phyloP scores from a whole-genome alignment of 2,113 vertebrate species.

The Beaufortia kweichowensis region DNA sequence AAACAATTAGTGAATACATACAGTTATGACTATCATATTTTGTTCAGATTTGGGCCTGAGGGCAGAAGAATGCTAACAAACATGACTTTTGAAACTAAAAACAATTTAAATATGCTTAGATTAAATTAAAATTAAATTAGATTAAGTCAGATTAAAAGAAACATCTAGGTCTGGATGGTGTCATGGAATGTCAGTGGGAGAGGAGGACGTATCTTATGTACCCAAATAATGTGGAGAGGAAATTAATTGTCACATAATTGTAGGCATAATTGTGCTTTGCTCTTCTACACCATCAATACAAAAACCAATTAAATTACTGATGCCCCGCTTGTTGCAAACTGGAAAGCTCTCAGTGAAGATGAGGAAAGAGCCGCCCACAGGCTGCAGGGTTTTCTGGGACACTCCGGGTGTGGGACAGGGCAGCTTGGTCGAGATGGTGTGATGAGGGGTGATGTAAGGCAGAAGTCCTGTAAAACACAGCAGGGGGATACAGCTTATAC shows the following conservation, averaged over 20 bases:
- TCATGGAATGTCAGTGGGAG: background rate
- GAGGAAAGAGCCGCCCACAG: conserved; percentile 37
- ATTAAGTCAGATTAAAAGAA: background rate
- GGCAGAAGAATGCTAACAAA: conserved; percentile 38
- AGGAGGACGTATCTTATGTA: background rate
- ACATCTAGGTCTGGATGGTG: background rate
- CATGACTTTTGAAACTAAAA: background rate
- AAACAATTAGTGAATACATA: conserved; percentile 62
- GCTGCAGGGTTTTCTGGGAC: conserved; percentile 33
- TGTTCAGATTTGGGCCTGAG: conserved; percentile 49
- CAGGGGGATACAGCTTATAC: background rate
- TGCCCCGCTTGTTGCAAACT: conserved; percentile 45
- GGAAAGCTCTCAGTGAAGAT: conserved; percentile 37
- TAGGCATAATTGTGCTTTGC: conserved; percentile 15
- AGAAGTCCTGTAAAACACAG: background rate
- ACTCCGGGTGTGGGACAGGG: conserved; percentile 38
- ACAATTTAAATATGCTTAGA: too few relatives aligned
- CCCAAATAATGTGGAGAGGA: background rate
- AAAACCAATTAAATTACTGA: conserved; percentile 52
- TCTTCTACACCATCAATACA: conserved; percentile 22
- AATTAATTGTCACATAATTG: background rate
- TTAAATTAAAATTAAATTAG: too few relatives aligned
- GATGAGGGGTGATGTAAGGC: background rate
- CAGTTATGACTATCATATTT: conserved; percentile 53
- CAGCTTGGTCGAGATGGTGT: background rate